phyloP scores from a whole-genome alignment of 2,797 vertebrate species.

The Scolopax rusticola region DNA sequence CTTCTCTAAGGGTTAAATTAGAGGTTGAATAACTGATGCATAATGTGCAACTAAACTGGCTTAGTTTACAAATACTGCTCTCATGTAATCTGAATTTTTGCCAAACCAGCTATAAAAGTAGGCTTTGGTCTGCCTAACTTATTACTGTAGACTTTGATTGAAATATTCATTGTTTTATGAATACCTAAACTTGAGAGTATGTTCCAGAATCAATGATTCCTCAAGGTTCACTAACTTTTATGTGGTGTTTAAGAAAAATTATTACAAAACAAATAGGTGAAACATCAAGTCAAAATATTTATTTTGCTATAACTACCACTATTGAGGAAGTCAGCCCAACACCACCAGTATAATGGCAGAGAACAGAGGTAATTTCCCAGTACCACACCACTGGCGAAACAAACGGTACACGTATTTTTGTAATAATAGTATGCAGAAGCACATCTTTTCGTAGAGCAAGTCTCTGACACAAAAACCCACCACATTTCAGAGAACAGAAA shows the following conservation, averaged over 20 bases:
- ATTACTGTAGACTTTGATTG: background rate
- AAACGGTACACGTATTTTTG: background rate
- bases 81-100: background rate
- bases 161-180: background rate
- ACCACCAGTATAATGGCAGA: background rate
- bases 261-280: background rate
- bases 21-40: background rate
- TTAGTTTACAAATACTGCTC: background rate
- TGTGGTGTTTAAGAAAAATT: background rate
- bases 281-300: background rate
- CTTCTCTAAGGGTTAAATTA: constrained; percentile 27
- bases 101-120: background rate
- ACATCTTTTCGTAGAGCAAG: background rate
- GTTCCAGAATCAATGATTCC: background rate
- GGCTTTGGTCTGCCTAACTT: background rate
- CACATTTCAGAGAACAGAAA: background rate
- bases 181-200: background rate
- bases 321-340: background rate
- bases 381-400: background rate
- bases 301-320: background rate
- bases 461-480: background rate
- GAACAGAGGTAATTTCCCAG: background rate
- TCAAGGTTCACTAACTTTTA: background rate
- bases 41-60: background rate
- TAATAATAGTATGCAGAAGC: background rate